Conservation (phyloP, 2,113 vertebrate species). For the Heterochromis multidens region DNA sequence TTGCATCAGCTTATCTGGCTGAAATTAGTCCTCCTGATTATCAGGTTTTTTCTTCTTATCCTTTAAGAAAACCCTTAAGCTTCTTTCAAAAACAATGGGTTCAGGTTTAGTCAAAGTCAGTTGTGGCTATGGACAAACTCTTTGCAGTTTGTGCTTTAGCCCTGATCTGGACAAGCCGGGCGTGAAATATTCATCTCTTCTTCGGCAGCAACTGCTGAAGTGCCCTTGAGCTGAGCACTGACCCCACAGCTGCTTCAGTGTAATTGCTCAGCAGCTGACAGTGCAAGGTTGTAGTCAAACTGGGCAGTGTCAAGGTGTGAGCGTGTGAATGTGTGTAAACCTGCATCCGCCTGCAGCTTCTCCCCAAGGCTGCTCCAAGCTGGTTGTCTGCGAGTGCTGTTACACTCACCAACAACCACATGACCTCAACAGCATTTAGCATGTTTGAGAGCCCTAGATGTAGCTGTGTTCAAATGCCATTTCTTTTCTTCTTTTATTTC, state of each 20-base stretch:
- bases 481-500: background rate
- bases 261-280: conserved; percentile 40
- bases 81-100: conserved; percentile 25
- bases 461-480: background rate
- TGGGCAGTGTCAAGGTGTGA: conserved; percentile 21
- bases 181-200: conserved; percentile 27
- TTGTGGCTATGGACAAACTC: background rate
- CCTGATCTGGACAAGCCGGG: conserved; percentile 17
- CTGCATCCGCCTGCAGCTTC: conserved; percentile 1
- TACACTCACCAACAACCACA: background rate
- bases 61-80: conserved; percentile 11
- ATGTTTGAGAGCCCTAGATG: background rate
- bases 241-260: conserved; percentile 36
- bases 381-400: background rate
- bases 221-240: conserved; percentile 62
- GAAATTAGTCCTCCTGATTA: conserved; percentile 38
- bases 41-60: background rate
- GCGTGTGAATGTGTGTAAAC: conserved; percentile 22
- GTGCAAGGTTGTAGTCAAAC: conserved; percentile 31
- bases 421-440: background rate
- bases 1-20: background rate
- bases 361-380: background rate
- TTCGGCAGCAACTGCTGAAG: conserved; percentile 33
- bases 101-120: background rate
- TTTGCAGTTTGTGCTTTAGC: background rate